phyloP scores from a whole-genome alignment of 2,888 invertebrate species.

The Prosapia bicincta region DNA sequence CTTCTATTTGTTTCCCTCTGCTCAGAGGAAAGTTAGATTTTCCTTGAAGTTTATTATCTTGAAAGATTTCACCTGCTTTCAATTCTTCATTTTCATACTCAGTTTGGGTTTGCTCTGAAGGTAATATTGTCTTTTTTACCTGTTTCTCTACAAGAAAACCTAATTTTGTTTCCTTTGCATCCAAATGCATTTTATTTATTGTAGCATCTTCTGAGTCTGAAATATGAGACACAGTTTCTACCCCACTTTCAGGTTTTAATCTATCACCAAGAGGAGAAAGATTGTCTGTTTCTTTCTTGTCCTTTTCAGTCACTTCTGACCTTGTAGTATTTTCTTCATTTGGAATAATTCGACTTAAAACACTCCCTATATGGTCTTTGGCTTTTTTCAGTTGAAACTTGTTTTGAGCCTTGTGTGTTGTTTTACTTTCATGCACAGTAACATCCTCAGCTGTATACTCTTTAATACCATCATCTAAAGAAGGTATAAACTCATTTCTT shows the following conservation, averaged over 20 bases:
- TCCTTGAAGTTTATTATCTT: too few relatives aligned
- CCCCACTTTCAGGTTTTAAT: neutral
- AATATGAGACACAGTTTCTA: neutral
- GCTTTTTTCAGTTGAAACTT: slow-evolving; percentile 13
- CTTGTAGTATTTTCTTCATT: slow-evolving; percentile 29
- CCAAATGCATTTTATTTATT: slow-evolving; percentile 3
- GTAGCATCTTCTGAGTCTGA: slow-evolving; percentile 28
- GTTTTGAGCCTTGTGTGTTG: slow-evolving; percentile 8
- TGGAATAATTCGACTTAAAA: slow-evolving; percentile 10
- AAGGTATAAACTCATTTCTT: neutral
- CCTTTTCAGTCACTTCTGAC: slow-evolving; percentile 18
- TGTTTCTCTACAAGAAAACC: too few relatives aligned
- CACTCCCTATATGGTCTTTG: slow-evolving; percentile 20
- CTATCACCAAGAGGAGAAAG: too few relatives aligned
- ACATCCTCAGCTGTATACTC: slow-evolving; percentile 9
- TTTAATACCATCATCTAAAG: neutral
- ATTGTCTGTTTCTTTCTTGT: slow-evolving; percentile 5
- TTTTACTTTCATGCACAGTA: neutral
- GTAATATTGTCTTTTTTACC: too few relatives aligned
- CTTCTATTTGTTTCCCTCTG: neutral
- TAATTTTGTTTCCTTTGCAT: slow-evolving; percentile 5
- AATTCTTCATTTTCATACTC: too few relatives aligned
- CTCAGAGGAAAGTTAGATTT: neutral
- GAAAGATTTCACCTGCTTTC: too few relatives aligned
- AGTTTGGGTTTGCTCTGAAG: too few relatives aligned